phyloP scores from a whole-genome alignment of 2,888 invertebrate genomes.

The Eupithecia subfuscata region DNA sequence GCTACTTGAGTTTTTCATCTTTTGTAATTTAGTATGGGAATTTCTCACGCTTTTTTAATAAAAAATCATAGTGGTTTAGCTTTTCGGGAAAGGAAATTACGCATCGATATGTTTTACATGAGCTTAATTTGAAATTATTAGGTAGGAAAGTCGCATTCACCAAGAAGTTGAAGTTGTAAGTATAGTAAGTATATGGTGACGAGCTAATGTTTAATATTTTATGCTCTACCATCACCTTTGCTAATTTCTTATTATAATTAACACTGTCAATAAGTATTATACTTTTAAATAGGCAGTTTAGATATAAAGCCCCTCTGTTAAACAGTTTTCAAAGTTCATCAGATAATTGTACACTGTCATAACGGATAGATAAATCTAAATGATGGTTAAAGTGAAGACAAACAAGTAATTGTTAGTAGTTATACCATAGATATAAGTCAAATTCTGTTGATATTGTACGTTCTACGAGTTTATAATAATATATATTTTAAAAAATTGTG shows the following conservation, averaged over 20 bases:
- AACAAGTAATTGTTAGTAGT: too few relatives aligned
- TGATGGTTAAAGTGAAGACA: background rate
- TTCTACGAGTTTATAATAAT: too few relatives aligned
- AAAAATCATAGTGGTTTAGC: background rate
- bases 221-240: too few relatives aligned
- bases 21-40: background rate
- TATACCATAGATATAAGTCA: too few relatives aligned
- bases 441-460: too few relatives aligned
- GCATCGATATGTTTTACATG: background rate
- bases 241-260: background rate
- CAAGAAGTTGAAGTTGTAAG: too few relatives aligned
- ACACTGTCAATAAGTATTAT: background rate
- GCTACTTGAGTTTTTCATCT: background rate
- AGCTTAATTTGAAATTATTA: background rate
- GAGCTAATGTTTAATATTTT: too few relatives aligned
- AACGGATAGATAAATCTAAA: background rate
- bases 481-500: too few relatives aligned
- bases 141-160: too few relatives aligned
- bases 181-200: too few relatives aligned
- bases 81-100: background rate
- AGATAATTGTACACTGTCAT: slow-evolving; percentile 6
- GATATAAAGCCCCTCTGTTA: slow-evolving; percentile 19
- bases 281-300: slow-evolving; percentile 14
- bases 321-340: slow-evolving; percentile 27
- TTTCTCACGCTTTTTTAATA: background rate